Percentiles rank a stretch among this genome's conserved stretches.
Conservation (phyloP, 2,888 invertebrate species). For the Zelleria hepariella region DNA sequence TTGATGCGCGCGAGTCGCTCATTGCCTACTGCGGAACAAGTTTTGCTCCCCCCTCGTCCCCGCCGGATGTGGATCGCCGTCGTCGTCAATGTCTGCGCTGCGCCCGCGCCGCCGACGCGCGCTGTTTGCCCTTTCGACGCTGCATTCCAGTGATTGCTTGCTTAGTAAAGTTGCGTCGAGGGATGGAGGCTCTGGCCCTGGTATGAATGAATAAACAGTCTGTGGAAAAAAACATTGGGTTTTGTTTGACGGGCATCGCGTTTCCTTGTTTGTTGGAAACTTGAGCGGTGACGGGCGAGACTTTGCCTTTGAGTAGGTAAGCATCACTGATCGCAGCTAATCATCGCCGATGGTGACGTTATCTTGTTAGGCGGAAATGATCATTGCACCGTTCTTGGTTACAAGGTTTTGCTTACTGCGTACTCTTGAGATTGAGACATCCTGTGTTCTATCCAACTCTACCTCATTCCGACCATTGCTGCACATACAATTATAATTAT, state of each 20-base stretch:
- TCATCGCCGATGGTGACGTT: background rate
- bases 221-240: background rate
- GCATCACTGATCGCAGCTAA: background rate
- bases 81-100: slow-evolving; percentile 21
- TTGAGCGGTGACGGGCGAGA: no score
- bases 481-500: no score
- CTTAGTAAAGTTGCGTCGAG: slow-evolving; percentile 5
- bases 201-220: slow-evolving; percentile 6
- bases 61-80: slow-evolving; percentile 28
- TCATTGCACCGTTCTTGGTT: no score
- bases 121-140: slow-evolving; percentile 26
- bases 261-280: background rate
- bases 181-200: background rate
- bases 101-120: no score
- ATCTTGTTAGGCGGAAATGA: background rate
- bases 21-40: slow-evolving; percentile 18
- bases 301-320: background rate
- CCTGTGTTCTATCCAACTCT: no score
- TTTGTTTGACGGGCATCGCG: background rate
- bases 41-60: slow-evolving; percentile 12
- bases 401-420: no score
- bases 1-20: slow-evolving; percentile 6
- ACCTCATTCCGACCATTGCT: no score
- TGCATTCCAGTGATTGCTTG: slow-evolving; percentile 9
- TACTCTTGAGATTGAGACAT: no score